Base-by-base conservation (phyloP, 2,797 vertebrate species). In the Xyrichtys novacula region DNA sequence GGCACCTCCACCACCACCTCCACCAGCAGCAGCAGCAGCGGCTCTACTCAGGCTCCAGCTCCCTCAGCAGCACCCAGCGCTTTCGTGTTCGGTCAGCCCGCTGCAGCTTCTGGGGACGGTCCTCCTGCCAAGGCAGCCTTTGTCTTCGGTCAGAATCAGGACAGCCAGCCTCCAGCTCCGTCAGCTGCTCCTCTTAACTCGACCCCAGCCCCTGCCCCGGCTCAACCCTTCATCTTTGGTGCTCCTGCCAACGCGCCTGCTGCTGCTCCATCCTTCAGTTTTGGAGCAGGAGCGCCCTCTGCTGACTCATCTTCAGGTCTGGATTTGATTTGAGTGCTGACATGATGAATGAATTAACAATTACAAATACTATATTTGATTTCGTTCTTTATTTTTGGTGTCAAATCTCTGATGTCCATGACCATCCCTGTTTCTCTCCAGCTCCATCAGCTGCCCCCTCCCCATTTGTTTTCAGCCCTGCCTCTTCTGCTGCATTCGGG, bases 31-130 rank as follows among this genome's bases (percentile, higher is more conserved):
- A 68, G 25, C 49, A 44, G 19, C 71, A 68, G n/a, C 57, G 57
- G 23, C 55, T 57, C 83, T 55, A 58, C 80, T 73, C 65, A 76
- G 16, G 84, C 87, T 46, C 76, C 88, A 6, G 50, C 58, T 55
- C 89, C 84, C 3, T 70, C 70, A 74, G 90, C 76, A 2, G 86
- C 93, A 19, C 81, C 89, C 20, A 19, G 88, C 74, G 79, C 93
- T 34, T 98, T 97, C 39, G 78, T 97, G 42, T 99, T 98, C 52
- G 96, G 96, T 72, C 96, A 96, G 85, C 84, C 92, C 59, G 83
- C 92, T 81, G 90, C 90, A 0, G 7, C 85, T 28, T 46, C 84
- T 75, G 91, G 92, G 53, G 96, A 97, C 14, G 78, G 94, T 39
- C 77, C 89, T 90, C 53, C 94, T 1, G 85, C 95, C 54, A 96